A percentile compares a stretch with the other conserved stretches of the same genome.
Evolutionary conservation across 1,140 invertebrate species (phyloP).

Genomic region (Drosophila tani): DNA sequence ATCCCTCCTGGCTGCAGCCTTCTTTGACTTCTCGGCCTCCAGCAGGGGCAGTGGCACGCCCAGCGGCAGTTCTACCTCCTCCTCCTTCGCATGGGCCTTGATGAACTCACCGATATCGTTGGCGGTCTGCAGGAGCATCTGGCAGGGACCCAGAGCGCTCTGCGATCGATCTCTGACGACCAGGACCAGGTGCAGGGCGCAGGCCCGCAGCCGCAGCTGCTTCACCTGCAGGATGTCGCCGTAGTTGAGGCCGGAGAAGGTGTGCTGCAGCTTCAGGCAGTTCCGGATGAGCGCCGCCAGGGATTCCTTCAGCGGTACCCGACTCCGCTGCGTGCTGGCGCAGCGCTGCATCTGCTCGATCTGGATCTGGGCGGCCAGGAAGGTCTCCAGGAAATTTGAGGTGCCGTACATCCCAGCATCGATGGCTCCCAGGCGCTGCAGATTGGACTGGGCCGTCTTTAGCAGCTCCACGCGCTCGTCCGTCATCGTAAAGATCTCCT

Average conservation of each 20-base stretch:
- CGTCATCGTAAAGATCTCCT: constrained; percentile 87
- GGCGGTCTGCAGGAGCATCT: constrained; percentile 83
- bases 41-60: neutral
- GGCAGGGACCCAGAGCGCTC: constrained; percentile 86
- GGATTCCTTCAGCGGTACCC: constrained; percentile 81
- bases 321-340: constrained; percentile 67
- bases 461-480: constrained; percentile 86
- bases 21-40: constrained; percentile 2
- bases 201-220: constrained; percentile 93
- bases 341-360: constrained; percentile 84
- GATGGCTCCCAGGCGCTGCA: constrained; percentile 92
- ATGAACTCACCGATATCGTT: constrained; percentile 78
- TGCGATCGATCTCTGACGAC: constrained; percentile 86
- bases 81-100: constrained; percentile 79
- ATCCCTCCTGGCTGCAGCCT: neutral
- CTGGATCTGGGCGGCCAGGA: constrained; percentile 89
- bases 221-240: constrained; percentile 91
- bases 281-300: constrained; percentile 88
- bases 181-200: constrained; percentile 93
- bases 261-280: constrained; percentile 91
- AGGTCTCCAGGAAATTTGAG: constrained; percentile 94
- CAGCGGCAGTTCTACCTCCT: constrained; percentile 33
- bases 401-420: constrained; percentile 93
- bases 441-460: constrained; percentile 90
- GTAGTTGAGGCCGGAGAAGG: constrained; percentile 92